phyloP scores from a whole-genome alignment of 1,140 invertebrate genomes.

The Cardiocondyla obscurior region DNA sequence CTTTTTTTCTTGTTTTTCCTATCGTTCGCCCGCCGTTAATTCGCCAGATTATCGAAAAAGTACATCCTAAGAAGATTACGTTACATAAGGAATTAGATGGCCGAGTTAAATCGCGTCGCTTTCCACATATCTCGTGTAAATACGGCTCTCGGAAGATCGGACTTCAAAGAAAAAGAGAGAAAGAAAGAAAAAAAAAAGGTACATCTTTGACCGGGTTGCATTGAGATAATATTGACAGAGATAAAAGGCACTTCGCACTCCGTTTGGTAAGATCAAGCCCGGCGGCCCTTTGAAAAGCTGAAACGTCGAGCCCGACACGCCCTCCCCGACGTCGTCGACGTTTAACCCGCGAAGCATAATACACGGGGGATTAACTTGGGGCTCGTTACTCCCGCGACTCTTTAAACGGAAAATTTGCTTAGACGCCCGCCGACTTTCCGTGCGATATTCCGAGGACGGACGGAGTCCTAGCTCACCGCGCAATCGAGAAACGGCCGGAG shows the following conservation, averaged over 20 bases:
- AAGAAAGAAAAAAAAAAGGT: no score
- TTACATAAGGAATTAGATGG: not conserved
- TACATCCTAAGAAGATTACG: conserved; percentile 5
- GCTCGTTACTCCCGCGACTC: not conserved
- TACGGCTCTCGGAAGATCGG: not conserved
- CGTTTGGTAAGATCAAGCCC: conserved; percentile 4
- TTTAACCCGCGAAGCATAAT: not conserved
- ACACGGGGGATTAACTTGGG: not conserved
- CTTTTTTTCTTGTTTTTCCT: conserved; percentile 17
- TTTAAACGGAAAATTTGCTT: not conserved
- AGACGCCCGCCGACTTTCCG: not conserved
- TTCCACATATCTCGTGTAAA: not conserved
- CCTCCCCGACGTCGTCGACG: not conserved
- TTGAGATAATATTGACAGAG: conserved; percentile 45
- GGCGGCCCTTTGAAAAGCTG: conserved; percentile 21
- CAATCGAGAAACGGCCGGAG: not conserved
- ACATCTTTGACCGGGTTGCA: conserved; percentile 38
- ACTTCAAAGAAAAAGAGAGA: conserved; percentile 2
- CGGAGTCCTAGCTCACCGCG: not conserved
- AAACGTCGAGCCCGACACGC: conserved; percentile 2
- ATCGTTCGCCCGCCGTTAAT: not conserved
- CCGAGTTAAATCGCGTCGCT: not conserved
- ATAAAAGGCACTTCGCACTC: conserved; percentile 33
- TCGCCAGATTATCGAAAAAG: not conserved
- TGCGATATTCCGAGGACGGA: not conserved